Conservation (phyloP, 2,888 invertebrate species). For the Abrostola triplasia region DNA sequence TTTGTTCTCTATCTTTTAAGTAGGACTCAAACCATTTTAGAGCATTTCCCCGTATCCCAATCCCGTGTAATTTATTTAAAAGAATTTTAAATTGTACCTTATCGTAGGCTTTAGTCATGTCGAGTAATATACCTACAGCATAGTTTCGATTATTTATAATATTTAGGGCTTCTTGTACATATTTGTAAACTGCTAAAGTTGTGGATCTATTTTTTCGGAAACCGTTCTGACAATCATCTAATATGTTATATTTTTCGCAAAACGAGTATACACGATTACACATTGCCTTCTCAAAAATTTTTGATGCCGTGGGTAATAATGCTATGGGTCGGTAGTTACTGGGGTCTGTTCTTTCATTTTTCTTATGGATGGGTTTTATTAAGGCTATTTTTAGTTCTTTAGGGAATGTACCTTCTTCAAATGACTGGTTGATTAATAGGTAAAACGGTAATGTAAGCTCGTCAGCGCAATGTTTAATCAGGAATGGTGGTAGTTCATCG, state of each 20-base stretch:
- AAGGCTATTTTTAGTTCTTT: slow-evolving; percentile 21
- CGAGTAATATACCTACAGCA: slow-evolving; percentile 7
- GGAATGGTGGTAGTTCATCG: slow-evolving; percentile 9
- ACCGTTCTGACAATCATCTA: slow-evolving; percentile 16
- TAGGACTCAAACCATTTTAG: slow-evolving; percentile 14
- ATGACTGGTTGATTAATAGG: slow-evolving; percentile 23
- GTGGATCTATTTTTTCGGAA: slow-evolving; percentile 15
- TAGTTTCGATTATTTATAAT: slow-evolving; percentile 10
- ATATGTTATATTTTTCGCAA: slow-evolving; percentile 20
- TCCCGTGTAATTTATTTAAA: slow-evolving; percentile 6
- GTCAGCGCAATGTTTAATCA: slow-evolving; percentile 9
- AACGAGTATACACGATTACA: slow-evolving; percentile 9
- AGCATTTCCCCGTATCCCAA: slow-evolving; percentile 10
- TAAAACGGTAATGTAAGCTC: slow-evolving; percentile 26
- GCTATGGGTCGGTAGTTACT: slow-evolving; percentile 40
- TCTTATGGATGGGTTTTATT: slow-evolving; percentile 36
- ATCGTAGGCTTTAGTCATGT: slow-evolving; percentile 10
- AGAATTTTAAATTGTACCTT: slow-evolving; percentile 11
- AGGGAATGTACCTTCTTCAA: slow-evolving; percentile 25
- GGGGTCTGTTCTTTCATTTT: slow-evolving; percentile 15
- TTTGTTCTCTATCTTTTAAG: slow-evolving; percentile 5
- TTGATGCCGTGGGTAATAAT: slow-evolving; percentile 26
- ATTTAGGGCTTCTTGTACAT: slow-evolving; percentile 9
- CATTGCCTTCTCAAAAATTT: slow-evolving; percentile 24
- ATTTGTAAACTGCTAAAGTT: slow-evolving; percentile 9